Percentiles rank a stretch among this genome's conserved stretches.
These are phyloP conservation scores for Lapara coniferarum DNA, from an alignment of 2,888 invertebrate genomes.

Conservation along the genomic window DNA sequence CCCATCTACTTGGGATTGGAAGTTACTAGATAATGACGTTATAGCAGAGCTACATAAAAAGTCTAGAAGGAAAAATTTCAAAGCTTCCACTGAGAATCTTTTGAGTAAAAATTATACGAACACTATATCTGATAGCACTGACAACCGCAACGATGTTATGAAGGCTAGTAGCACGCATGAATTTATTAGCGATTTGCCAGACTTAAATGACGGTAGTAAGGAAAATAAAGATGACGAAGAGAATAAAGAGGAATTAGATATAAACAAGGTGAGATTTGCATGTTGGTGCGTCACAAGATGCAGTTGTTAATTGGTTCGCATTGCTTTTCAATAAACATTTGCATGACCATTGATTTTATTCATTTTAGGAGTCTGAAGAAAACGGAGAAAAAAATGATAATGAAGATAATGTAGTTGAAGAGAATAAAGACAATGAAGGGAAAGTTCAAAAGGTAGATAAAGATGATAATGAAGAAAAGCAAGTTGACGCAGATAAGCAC, in stretches of 20 bases:
- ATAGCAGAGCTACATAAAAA: slow-evolving; percentile 74
- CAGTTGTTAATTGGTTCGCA: slow-evolving; percentile 67
- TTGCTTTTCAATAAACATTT: slow-evolving; percentile 73
- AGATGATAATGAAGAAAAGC: slow-evolving; percentile 25
- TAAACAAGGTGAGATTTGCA: slow-evolving; percentile 68
- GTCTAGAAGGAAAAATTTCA: slow-evolving; percentile 66
- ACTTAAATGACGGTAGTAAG: slow-evolving; percentile 64
- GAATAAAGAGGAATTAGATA: slow-evolving; percentile 47
- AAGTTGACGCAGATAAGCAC: slow-evolving; percentile 17
- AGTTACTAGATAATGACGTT: slow-evolving; percentile 82
- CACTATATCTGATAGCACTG: slow-evolving; percentile 67
- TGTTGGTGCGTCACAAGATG: slow-evolving; percentile 54
- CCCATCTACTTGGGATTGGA: slow-evolving; percentile 89
- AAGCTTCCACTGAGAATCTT: slow-evolving; percentile 73
- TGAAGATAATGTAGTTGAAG: slow-evolving; percentile 31
- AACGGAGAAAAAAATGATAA: slow-evolving; percentile 33
- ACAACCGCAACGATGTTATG: slow-evolving; percentile 59
- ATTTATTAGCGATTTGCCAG: slow-evolving; percentile 72
- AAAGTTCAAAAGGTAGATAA: slow-evolving; percentile 29
- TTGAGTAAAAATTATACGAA: slow-evolving; percentile 76
- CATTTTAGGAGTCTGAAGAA: slow-evolving; percentile 68
- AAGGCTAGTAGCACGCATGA: slow-evolving; percentile 77
- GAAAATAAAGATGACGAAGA: slow-evolving; percentile 41
- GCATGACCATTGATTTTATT: slow-evolving; percentile 72
- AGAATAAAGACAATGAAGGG: slow-evolving; percentile 29